Conservation (phyloP, 2,888 invertebrate species). For the Lepeophtheirus nordmannii region DNA sequence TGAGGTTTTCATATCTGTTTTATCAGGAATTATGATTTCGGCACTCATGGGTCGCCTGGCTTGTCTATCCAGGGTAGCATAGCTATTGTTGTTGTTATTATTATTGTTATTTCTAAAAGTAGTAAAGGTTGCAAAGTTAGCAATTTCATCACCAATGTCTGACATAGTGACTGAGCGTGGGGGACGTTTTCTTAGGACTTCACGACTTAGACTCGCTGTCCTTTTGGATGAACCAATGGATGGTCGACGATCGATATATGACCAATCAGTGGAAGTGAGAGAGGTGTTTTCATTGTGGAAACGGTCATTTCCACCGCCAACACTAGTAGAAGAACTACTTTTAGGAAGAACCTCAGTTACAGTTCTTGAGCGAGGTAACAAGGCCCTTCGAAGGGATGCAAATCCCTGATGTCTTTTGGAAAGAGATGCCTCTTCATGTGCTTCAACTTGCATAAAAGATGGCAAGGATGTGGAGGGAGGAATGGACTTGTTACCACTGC, state of each 20-base stretch:
- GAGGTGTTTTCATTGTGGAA: background rate
- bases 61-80: too few relatives aligned
- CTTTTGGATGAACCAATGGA: background rate
- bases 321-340: background rate
- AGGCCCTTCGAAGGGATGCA: background rate
- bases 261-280: background rate
- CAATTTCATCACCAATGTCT: slow-evolving; percentile 4
- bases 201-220: slow-evolving; percentile 5
- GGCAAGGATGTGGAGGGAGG: too few relatives aligned
- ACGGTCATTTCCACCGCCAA: background rate
- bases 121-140: background rate
- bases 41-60: too few relatives aligned
- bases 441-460: too few relatives aligned
- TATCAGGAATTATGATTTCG: too few relatives aligned
- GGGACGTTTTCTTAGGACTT: background rate
- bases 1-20: too few relatives aligned
- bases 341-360: background rate
- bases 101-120: background rate
- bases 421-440: too few relatives aligned
- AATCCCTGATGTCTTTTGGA: too few relatives aligned
- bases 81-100: background rate
- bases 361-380: background rate
- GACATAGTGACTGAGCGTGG: slow-evolving; percentile 20
- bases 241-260: background rate
- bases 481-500: too few relatives aligned